These are phyloP conservation scores for Cinclus cinclus DNA, from an alignment of 2,113 vertebrate genomes.

Conservation along the genomic window DNA sequence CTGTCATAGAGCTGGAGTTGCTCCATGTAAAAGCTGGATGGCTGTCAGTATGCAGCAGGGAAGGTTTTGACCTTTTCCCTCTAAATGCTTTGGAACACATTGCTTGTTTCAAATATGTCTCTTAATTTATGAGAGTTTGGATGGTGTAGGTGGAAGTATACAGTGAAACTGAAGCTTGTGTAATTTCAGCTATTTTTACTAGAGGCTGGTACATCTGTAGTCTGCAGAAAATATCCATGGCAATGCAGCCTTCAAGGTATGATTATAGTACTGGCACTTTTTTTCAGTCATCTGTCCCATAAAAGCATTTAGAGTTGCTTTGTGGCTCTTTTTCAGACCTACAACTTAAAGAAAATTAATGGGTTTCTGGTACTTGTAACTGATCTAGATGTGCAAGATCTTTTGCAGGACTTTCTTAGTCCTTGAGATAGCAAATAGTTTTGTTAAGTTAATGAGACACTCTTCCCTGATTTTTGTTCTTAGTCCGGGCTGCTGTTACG, in stretches of 20 bases:
- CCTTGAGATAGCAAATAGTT: neutral
- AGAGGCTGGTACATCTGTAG: neutral
- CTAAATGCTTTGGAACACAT: neutral
- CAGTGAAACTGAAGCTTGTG: neutral
- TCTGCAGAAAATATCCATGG: neutral
- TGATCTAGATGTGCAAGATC: neutral
- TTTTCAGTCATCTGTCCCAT: neutral
- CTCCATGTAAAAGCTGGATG: neutral
- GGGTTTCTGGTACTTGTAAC: neutral
- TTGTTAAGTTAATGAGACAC: neutral
- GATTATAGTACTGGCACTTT: neutral
- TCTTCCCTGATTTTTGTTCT: neutral
- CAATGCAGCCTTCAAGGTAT: neutral
- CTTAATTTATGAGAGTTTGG: neutral
- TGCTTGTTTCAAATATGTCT: neutral
- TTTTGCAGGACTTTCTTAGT: neutral
- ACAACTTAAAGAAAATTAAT: neutral
- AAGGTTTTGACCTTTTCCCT: neutral
- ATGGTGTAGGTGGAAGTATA: neutral
- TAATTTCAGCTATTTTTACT: neutral
- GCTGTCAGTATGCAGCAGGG: neutral
- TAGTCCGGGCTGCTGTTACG: slow-evolving; percentile 92
- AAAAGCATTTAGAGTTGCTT: neutral
- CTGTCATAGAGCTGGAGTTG: neutral
- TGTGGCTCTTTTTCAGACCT: neutral